These are phyloP conservation scores for Trissoscelio sp. DNA, from an alignment of 2,888 invertebrate genomes.

Conservation along the genomic window DNA sequence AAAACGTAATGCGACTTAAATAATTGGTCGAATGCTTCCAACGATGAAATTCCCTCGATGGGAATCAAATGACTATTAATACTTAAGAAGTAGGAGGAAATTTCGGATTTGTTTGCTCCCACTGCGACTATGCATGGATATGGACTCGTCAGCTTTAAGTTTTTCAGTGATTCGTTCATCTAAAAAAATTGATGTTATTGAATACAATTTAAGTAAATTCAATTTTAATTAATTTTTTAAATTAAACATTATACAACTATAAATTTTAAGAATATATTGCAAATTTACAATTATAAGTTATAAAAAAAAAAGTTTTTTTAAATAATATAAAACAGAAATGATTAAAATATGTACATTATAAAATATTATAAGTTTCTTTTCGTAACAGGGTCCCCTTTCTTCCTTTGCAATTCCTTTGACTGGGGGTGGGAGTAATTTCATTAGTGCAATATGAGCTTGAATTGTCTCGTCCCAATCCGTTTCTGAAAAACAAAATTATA, in stretches of 20 bases:
- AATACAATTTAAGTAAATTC: neutral
- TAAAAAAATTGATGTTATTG: constrained; percentile 1
- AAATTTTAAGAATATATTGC: too few relatives aligned
- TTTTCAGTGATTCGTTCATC: constrained; percentile 24
- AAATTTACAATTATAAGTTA: too few relatives aligned
- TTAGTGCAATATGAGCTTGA: constrained; percentile 47
- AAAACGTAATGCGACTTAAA: too few relatives aligned
- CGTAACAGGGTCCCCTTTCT: constrained; percentile 27
- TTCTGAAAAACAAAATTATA: too few relatives aligned
- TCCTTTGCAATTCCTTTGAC: constrained; percentile 49
- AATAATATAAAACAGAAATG: too few relatives aligned
- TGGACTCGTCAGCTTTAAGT: neutral
- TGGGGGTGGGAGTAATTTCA: constrained; percentile 56
- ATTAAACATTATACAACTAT: too few relatives aligned
- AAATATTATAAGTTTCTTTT: constrained; percentile 42
- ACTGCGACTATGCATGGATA: constrained; percentile 57
- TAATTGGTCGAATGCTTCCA: too few relatives aligned
- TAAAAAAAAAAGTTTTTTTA: too few relatives aligned
- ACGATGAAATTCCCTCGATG: constrained; percentile 42
- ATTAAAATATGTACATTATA: constrained; percentile 33
- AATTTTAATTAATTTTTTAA: too few relatives aligned
- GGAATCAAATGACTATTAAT: constrained; percentile 40
- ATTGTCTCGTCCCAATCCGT: constrained; percentile 61
- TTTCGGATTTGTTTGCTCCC: constrained; percentile 47
- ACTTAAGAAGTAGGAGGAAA: constrained; percentile 38